Evolutionary conservation across 2,113 vertebrate genomes (phyloP).

Genomic region (Gymnobelideus leadbeateri): DNA sequence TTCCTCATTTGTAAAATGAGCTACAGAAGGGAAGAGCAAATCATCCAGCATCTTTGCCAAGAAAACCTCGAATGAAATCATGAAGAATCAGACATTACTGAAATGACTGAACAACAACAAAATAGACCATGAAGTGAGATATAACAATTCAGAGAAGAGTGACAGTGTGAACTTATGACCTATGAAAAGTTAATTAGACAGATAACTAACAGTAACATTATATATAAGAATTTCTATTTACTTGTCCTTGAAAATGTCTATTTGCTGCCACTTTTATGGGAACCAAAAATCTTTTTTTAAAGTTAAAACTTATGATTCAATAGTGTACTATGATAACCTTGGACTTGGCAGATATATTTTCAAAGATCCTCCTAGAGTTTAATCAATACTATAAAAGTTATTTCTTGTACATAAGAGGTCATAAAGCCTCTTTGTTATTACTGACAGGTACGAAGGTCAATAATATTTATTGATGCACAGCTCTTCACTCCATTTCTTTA

Average conservation of each 20-base stretch:
- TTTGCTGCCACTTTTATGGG: neutral
- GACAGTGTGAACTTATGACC: neutral
- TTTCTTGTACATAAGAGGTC: neutral
- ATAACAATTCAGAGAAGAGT: neutral
- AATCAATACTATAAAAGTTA: neutral
- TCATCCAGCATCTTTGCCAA: neutral
- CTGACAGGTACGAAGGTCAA: slow-evolving; percentile 12
- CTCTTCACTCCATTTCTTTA: neutral
- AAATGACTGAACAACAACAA: neutral
- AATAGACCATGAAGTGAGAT: neutral
- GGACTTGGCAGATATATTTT: neutral
- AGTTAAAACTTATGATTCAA: neutral
- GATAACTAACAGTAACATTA: neutral
- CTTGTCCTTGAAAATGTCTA: neutral
- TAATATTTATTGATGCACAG: neutral
- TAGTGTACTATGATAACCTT: neutral
- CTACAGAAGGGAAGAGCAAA: neutral
- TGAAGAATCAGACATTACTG: neutral
- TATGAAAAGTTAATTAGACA: neutral
- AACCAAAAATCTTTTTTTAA: neutral
- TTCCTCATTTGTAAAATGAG: neutral
- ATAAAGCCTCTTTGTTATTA: slow-evolving; percentile 9
- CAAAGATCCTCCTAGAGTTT: neutral
- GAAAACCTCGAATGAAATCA: neutral
- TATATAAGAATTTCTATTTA: neutral